Evolutionary conservation across 2,113 vertebrate genomes (phyloP).

Genomic region (Euleptes europaea): DNA sequence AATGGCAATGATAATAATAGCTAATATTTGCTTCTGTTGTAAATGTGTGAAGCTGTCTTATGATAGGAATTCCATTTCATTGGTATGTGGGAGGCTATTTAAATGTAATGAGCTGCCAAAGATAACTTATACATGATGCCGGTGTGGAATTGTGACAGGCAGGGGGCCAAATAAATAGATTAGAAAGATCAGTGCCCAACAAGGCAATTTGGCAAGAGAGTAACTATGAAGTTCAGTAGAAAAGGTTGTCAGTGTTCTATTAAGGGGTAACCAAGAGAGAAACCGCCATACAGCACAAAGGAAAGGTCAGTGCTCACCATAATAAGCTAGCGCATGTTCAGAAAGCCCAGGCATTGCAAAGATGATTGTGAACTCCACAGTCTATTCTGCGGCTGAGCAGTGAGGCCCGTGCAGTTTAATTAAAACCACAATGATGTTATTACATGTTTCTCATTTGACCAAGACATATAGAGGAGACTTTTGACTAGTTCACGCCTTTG

Average conservation of each 20-base stretch:
- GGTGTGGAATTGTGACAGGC: background rate
- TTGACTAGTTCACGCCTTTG: slow-evolving; percentile 25
- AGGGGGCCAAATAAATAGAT: background rate
- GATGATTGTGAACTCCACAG: slow-evolving; percentile 21
- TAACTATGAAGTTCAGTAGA: background rate
- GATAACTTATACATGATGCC: background rate
- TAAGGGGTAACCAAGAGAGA: background rate
- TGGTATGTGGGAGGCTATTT: background rate
- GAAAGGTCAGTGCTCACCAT: slow-evolving; percentile 29
- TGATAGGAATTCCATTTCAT: background rate
- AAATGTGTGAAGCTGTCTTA: background rate
- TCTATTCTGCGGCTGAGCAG: slow-evolving; percentile 25
- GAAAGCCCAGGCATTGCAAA: slow-evolving; percentile 16
- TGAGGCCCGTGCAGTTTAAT: slow-evolving; percentile 48
- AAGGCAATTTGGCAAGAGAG: background rate
- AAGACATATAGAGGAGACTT: slow-evolving; percentile 1
- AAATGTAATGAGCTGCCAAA: background rate
- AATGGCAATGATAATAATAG: background rate
- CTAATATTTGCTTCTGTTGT: background rate
- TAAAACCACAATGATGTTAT: slow-evolving; percentile 41
- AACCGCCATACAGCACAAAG: slow-evolving; percentile 12
- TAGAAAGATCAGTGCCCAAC: background rate
- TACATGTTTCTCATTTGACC: slow-evolving; percentile 56
- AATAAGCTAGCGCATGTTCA: slow-evolving; percentile 22
- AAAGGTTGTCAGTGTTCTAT: background rate